These are phyloP conservation scores for Vanessa atalanta DNA, from an alignment of 1,140 invertebrate genomes.

Conservation along the genomic window DNA sequence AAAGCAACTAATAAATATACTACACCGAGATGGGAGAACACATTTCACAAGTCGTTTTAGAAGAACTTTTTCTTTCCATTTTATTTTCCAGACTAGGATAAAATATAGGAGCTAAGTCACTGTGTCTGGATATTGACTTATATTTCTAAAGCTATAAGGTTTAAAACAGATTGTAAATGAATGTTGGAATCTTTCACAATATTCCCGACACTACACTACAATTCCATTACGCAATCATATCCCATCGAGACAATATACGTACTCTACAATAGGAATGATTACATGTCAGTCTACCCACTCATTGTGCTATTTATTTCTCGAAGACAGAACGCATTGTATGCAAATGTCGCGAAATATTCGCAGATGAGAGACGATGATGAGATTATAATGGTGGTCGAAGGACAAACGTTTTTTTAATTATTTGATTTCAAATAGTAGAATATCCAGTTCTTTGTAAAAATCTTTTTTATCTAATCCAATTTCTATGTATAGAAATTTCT, in stretches of 20 bases:
- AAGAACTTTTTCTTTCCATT: slow-evolving; percentile 7
- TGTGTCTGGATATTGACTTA: background rate
- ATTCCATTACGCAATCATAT: slow-evolving; percentile 23
- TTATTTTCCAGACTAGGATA: slow-evolving; percentile 1
- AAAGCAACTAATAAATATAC: background rate
- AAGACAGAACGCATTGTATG: slow-evolving; percentile 31
- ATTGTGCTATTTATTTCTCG: slow-evolving; percentile 24
- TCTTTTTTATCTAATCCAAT: too few species aligned
- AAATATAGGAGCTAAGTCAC: background rate
- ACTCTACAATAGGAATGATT: slow-evolving; percentile 24
- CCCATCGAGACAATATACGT: slow-evolving; percentile 15
- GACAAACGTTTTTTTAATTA: background rate
- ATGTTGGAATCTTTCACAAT: slow-evolving; percentile 15
- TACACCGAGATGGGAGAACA: background rate
- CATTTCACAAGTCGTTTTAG: background rate
- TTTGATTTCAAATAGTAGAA: too few species aligned
- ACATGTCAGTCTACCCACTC: slow-evolving; percentile 27
- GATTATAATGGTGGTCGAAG: slow-evolving; percentile 12
- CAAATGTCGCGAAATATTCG: slow-evolving; percentile 29
- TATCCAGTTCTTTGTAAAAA: too few species aligned
- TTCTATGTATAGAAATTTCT: too few species aligned
- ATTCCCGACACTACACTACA: slow-evolving; percentile 15
- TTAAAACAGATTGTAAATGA: background rate
- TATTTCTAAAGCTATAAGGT: background rate
- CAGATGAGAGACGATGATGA: slow-evolving; percentile 7